Base-by-base conservation (phyloP, 2,888 invertebrate genomes). In the Hemithea aestivaria region DNA sequence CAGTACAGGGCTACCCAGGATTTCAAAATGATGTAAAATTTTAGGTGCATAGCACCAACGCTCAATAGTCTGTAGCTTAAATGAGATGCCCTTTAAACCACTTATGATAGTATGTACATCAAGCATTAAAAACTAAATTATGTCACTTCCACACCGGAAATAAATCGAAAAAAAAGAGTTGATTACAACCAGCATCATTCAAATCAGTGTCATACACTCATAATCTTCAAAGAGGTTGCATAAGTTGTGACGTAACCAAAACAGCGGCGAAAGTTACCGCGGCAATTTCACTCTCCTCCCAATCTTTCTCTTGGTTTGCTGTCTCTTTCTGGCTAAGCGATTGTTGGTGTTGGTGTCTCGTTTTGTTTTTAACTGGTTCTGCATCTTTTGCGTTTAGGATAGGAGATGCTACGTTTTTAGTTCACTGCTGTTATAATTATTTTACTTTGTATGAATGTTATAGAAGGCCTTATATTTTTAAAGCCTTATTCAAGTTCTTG, bases 241-340 rank as follows among this genome's bases (percentile, higher is more conserved):
- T 69, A 84, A 85, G 53, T 59, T 48, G 58, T 84, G 85, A 84
- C 80, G 84, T 82, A 87, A 87, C 69, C 62, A 66, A 78, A 84
- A 72, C 80, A 78, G 74, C 84, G 79, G 85, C 73, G 87, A 87
- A 87, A 87, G 87, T 82, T 76, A 64, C 71, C 64, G 65, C 74
- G 68, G 65, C 68, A 83, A 84, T 87, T 87, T 85, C 85, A 78
- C 84, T 82, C 73, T 68, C 73, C 61, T 68, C 66, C 64, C 64
- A 56, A 64, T 82, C 79, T 80, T 77, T 81, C 80, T 74, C 70
- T 78, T 51, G 46, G 48, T 49, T 35, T 24, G 37, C 62, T 52
- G 41, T 81, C 79, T 57, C 68, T 63, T 51, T 83, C 66, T 53
- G 45, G 68, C 20, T 12, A 33, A 10, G 11, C 36, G 45, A 45